Percentiles rank a stretch among this genome's conserved stretches.
These are phyloP conservation scores for Xerus inauris DNA, from an alignment of 2,113 vertebrate species.

Conservation along the genomic window DNA sequence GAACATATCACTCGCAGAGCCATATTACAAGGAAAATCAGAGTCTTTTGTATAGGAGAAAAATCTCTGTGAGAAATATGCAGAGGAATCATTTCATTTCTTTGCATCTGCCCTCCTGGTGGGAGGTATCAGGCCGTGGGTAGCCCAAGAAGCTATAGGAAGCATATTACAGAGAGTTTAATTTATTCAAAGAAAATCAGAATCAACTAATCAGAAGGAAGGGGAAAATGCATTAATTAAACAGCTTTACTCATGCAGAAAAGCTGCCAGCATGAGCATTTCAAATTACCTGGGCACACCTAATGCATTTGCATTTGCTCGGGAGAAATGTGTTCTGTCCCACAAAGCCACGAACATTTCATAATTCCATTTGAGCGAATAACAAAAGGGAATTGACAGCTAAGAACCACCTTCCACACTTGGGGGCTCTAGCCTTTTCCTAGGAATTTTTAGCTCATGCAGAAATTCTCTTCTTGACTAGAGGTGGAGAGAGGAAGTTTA, in stretches of 20 bases:
- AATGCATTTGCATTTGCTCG: constrained; percentile 94
- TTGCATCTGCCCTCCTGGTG: constrained; percentile 80
- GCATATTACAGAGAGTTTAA: constrained; percentile 84
- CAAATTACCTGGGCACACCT: constrained; percentile 97
- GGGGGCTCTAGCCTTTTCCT: constrained; percentile 84
- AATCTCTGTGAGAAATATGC: constrained; percentile 78
- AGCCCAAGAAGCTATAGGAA: constrained; percentile 82
- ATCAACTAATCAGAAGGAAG: constrained; percentile 89
- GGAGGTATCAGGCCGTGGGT: constrained; percentile 79
- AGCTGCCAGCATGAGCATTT: constrained; percentile 94
- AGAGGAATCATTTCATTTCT: constrained; percentile 69
- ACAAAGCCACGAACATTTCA: constrained; percentile 93
- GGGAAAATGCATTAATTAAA: constrained; percentile 92
- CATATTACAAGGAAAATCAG: constrained; percentile 65
- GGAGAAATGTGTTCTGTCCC: constrained; percentile 92
- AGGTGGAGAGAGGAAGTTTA: constrained; percentile 86
- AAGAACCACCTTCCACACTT: constrained; percentile 90
- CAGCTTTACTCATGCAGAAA: constrained; percentile 94
- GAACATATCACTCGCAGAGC: constrained; percentile 53
- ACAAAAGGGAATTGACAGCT: constrained; percentile 89
- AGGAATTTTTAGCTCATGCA: constrained; percentile 87
- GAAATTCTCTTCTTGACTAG: constrained; percentile 84
- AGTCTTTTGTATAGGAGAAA: constrained; percentile 77
- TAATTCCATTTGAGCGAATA: constrained; percentile 92
- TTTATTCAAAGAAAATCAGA: constrained; percentile 83